Evolutionary conservation across 1,140 invertebrate genomes (phyloP).

Genomic region (Drosophila pseudoobscura): DNA sequence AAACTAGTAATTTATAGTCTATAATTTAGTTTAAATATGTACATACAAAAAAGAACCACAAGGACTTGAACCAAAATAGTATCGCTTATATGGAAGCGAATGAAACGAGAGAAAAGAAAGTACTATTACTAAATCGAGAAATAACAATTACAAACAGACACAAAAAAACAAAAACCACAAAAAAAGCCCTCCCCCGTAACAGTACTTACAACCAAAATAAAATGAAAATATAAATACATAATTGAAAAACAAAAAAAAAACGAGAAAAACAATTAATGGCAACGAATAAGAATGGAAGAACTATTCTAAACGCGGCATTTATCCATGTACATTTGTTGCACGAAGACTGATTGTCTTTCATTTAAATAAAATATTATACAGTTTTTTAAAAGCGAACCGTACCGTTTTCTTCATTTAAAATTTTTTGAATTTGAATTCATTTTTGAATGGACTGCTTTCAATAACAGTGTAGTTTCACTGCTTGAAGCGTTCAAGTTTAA

Average conservation of each 20-base stretch:
- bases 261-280: not conserved
- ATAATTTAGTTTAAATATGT: constrained; percentile 81
- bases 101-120: constrained; percentile 37
- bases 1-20: constrained; percentile 78
- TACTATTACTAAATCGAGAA: constrained; percentile 36
- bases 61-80: constrained; percentile 82
- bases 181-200: constrained; percentile 16
- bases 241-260: constrained; percentile 23
- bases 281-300: constrained; percentile 4
- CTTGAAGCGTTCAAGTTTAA: too few relatives aligned
- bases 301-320: constrained; percentile 52
- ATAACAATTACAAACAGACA: constrained; percentile 18
- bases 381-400: constrained; percentile 60
- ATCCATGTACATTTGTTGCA: constrained; percentile 54
- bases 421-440: too few relatives aligned
- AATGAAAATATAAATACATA: constrained; percentile 36
- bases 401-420: not conserved
- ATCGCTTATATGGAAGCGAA: constrained; percentile 62
- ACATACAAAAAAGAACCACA: constrained; percentile 63
- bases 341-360: constrained; percentile 43
- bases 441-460: too few relatives aligned
- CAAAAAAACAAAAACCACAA: constrained; percentile 24
- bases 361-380: constrained; percentile 53
- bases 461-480: too few relatives aligned
- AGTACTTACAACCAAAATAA: constrained; percentile 48